Evolutionary conservation across 2,113 vertebrate genomes (phyloP), one percentile per base, ranked within the genome.

Genomic region (Coreoperca whiteheadi): DNA sequence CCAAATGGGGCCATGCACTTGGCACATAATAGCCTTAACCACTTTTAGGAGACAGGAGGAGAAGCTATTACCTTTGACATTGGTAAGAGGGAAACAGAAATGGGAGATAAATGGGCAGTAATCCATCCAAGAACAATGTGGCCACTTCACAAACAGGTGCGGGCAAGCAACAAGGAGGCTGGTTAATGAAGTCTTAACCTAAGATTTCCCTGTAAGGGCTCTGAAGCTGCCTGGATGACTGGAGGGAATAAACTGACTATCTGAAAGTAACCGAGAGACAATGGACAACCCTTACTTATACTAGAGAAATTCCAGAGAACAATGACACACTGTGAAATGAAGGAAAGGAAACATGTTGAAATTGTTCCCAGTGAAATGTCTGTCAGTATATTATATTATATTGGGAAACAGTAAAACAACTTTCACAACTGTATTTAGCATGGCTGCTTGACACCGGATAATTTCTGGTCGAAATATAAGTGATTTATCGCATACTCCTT

Each of bases 11-110:
- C 80, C 50, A 1, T 46, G 77, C 83, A 74, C 83, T 87, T 82
- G 63, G 76, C 86, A 85, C 72, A 86, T 85, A 83, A 90, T 84
- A 81, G 88, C 64, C 81, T 79, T 85, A 83, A 84, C 82, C 53
- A 50, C 74, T 72, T 88, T 91, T 77, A 48, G 81, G 77, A 80
- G 87, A 83, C 68, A 51, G 64, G 59, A 74, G 63, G 59, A 74
- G 69, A 82, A 88, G 81, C 69, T 76, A 74, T 90, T 88, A 82
- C 79, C 51, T 76, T 63, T 82, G 82, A 81, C 80, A 81, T 79
- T 10, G n/a, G 39, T 21, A 80, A 72, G 82, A 74, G 67, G n/a
- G 51, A 50, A 74, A 73, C 21, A 56, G 30, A 75, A 68, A 85
- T 59, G 39, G 14, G 69, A 64, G 75, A 82, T 54, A 88, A 86